Evolutionary conservation across 92 coral and sea anemone species (phyloP), one percentile per base, ranked within the genome.

Genomic region (Zoanthus solanderi): DNA sequence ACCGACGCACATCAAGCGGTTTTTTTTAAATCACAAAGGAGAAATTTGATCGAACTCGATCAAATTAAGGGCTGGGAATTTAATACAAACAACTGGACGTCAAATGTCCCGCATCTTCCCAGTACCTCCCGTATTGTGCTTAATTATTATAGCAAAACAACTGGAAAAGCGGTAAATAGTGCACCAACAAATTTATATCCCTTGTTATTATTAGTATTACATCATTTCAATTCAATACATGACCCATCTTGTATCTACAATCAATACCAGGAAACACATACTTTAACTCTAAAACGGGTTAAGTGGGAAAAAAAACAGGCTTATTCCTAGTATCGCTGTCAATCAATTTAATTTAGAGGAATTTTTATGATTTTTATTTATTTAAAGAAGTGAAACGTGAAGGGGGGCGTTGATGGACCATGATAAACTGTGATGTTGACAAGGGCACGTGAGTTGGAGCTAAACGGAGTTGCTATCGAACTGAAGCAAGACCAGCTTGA

Each of bases 401-500:
- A 17, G 69, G 69, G 69, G 8, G 31, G 23, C 28, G 7, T 63
- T 30, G 69, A 17, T 50, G 12, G 56, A 50, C 56, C 10, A 11
- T 50, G 56, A 37, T 37, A 37, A 2, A 37, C 42, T 37, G 42
- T 1, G 16, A 71, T n/a, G 75, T 37, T 72, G 52, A 4, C 15
- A 72, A 23, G 8, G 78, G n/a, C n/a, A 34, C 9, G 32, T 10
- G 42, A 17, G 14, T 29, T 6, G 46, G 7, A 14, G 66, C 46
- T 13, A 29, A 65, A 29, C 18, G n/a, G 46, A 31, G 34, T 9
- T 11, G 29, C n/a, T 29, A 9, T 50, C 67, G 28, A 81, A 81
- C 75, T 14, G 85, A 66, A 45, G 85, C 34, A 67, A 67, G 37
- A 45, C 85, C 85, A 81, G 85, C 85, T 10, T 81, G 14, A 42